Conservation (phyloP, 2,797 vertebrate genomes). For the Mionectes olivaceus region DNA sequence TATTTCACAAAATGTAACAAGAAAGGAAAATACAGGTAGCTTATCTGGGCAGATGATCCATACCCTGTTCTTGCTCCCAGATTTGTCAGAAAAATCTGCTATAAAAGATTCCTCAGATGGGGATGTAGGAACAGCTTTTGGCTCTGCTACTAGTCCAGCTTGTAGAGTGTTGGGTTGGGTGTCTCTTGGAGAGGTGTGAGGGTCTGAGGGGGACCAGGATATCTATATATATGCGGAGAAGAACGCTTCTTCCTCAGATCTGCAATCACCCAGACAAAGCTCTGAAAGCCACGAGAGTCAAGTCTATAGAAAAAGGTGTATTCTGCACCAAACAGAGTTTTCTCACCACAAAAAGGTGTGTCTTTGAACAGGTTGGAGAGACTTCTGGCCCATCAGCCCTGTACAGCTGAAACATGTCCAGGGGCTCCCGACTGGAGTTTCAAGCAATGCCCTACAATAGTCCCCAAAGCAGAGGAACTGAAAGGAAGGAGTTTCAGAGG, state of each 20-base stretch:
- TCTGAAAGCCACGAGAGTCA: neutral
- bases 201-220: neutral
- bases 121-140: neutral
- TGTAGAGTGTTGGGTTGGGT: neutral
- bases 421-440: neutral
- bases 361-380: neutral
- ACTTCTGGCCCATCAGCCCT: neutral
- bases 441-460: neutral
- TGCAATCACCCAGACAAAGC: neutral
- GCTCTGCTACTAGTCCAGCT: neutral
- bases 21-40: neutral
- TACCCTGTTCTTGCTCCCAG: neutral
- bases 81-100: neutral
- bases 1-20: neutral
- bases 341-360: neutral
- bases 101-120: neutral
- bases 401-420: accelerated
- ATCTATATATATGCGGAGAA: accelerated
- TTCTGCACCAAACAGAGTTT: neutral
- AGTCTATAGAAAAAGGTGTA: neutral
- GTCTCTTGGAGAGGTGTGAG: neutral
- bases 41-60: neutral
- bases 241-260: neutral
- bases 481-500: conserved; percentile 18
- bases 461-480: neutral